A percentile compares a stretch with the other conserved stretches of the same genome.
Conservation (phyloP, 2,888 invertebrate genomes). For the Melanostoma mellinum region DNA sequence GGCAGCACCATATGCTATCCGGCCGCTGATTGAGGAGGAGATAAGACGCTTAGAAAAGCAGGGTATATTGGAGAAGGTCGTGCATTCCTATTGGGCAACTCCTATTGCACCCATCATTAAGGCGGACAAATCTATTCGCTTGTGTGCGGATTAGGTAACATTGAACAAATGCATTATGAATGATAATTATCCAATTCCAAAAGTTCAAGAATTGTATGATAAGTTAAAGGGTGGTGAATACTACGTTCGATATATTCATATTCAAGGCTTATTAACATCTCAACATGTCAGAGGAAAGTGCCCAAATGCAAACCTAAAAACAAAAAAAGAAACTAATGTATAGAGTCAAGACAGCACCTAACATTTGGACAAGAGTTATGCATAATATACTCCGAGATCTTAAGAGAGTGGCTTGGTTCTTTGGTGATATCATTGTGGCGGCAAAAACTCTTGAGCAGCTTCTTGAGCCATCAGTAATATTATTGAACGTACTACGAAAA, state of each 20-base stretch:
- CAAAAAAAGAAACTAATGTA: not conserved
- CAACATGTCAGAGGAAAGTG: not conserved
- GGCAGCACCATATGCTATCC: conserved; percentile 25
- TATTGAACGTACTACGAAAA: too few species aligned
- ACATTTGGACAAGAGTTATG: not conserved
- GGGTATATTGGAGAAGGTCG: too few species aligned
- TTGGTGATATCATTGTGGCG: too few species aligned
- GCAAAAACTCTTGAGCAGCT: not conserved
- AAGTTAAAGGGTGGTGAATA: too few species aligned
- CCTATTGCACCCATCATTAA: too few species aligned
- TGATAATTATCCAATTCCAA: too few species aligned
- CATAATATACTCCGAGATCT: not conserved
- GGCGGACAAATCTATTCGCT: not conserved
- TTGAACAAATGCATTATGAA: not conserved
- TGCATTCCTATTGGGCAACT: not conserved
- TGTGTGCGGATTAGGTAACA: not conserved
- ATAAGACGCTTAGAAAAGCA: too few species aligned
- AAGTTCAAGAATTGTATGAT: too few species aligned
- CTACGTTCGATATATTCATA: too few species aligned
- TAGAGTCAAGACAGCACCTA: not conserved
- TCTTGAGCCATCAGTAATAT: not conserved
- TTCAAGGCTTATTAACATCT: not conserved
- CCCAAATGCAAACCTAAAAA: too few species aligned
- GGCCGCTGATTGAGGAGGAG: conserved; percentile 28
- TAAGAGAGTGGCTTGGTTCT: not conserved